Percentiles rank a stretch among this genome's conserved stretches.
Conservation (phyloP, 2,888 invertebrate species). For the Rapana venosa region DNA sequence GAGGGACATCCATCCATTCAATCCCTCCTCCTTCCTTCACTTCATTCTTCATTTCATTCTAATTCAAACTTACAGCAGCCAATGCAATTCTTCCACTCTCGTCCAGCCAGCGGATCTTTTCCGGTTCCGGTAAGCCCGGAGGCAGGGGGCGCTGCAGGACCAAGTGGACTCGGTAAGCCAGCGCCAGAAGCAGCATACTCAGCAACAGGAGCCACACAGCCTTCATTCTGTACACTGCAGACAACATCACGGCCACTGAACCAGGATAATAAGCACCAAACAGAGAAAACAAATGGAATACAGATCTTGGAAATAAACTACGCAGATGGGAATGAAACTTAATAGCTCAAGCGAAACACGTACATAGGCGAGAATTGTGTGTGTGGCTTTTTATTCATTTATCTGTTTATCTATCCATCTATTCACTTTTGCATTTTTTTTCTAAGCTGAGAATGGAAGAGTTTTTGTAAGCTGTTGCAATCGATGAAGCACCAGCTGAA, state of each 20-base stretch:
- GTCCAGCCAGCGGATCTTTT: slow-evolving; percentile 63
- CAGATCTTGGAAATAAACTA: not conserved
- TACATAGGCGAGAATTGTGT: too few relatives aligned
- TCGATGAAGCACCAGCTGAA: too few relatives aligned
- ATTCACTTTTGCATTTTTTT: too few relatives aligned
- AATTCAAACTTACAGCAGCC: slow-evolving; percentile 56
- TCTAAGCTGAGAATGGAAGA: too few relatives aligned
- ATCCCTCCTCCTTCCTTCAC: not conserved
- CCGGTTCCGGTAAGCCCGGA: slow-evolving; percentile 58
- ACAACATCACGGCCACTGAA: not conserved
- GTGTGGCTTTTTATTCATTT: too few relatives aligned
- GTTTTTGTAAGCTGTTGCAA: too few relatives aligned
- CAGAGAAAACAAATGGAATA: not conserved
- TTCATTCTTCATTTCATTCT: not conserved
- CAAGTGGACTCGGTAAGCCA: slow-evolving; percentile 60
- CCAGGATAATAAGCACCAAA: not conserved
- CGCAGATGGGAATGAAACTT: too few relatives aligned
- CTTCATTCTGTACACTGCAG: slow-evolving; percentile 37
- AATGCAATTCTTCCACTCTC: slow-evolving; percentile 61
- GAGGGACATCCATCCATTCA: not conserved
- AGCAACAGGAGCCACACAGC: slow-evolving; percentile 37
- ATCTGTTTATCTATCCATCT: too few relatives aligned
- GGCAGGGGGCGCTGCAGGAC: slow-evolving; percentile 61
- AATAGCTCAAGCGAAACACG: too few relatives aligned
- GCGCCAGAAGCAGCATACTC: slow-evolving; percentile 49